Base-by-base conservation (phyloP, 1,140 invertebrate genomes). In the Drosophila pseudoobscura region DNA sequence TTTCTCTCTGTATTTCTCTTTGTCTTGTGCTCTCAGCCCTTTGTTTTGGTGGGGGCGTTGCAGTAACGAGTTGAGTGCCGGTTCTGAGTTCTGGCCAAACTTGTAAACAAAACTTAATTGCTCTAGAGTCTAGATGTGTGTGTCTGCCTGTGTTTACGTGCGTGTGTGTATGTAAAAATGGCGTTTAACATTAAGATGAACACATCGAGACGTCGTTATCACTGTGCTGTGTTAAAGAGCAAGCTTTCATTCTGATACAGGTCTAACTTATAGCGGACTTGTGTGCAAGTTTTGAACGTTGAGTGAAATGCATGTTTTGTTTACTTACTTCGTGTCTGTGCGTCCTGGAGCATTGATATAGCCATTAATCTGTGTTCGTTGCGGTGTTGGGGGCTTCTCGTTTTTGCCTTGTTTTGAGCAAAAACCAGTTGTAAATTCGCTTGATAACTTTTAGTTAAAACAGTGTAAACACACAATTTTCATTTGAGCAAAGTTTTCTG, bases 281-380 rank as follows among this genome's bases (percentile, higher is more conserved):
- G 4, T 13, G 35, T 39, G 31, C 5, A 22, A 24, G 0, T 22
- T 35, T 35, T 7, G 1, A 9, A 41, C 35, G 8, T 47, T 47
- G 0, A 8, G 6, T 53, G 17, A 13, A 13, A 39, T 5, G 1
- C 1, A 24, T 69, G 20, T 20, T 2, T 20, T 20, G 20, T 20
- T 20, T 20, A 87, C 82, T 89, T 90, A 92, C 90, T 85, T 91
- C 91, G 84, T 72, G 89, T 90, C 53, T 91, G 91, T 52, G 91
- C 91, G 74, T 91, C 90, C 72, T 91, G 90, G 8, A 91, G 80
- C 78, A 91, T 75, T 58, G 90, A 91, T 70, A 91, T 91, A 43
- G 90, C 90, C 89, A 91, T 91, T 59, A 52, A 58, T 50, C 49
- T 43, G 26, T 49, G 68, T 13, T 57, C 35, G 22, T 47, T 61